Conservation (phyloP, 2,888 invertebrate genomes). For the Sycophila texana region DNA sequence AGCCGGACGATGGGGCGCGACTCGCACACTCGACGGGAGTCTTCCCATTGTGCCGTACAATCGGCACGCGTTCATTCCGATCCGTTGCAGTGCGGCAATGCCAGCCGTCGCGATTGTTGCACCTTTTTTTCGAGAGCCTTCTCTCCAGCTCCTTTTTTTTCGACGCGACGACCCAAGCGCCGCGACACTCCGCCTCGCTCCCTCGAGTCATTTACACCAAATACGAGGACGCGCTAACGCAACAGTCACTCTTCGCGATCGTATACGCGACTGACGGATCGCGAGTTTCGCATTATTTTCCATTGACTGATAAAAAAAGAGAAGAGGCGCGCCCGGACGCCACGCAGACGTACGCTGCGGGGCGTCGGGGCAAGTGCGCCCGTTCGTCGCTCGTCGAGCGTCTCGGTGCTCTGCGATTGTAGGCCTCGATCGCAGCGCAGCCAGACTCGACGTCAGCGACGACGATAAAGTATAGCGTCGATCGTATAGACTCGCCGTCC, state of each 20-base stretch:
- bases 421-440: constrained; percentile 74
- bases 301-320: too few species aligned
- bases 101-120: too few species aligned
- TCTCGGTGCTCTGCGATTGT: constrained; percentile 71
- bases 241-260: too few species aligned
- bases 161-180: not conserved
- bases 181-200: too few species aligned
- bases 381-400: constrained; percentile 63
- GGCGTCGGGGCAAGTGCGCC: constrained; percentile 17
- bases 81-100: too few species aligned
- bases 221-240: too few species aligned
- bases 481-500: too few species aligned
- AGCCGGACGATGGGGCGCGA: not conserved
- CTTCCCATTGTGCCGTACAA: not conserved
- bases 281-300: constrained; percentile 3
- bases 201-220: too few species aligned
- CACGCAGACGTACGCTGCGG: constrained; percentile 70
- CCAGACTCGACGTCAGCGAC: constrained; percentile 63
- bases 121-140: not conserved
- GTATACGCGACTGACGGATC: too few species aligned
- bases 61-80: too few species aligned
- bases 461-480: not conserved
- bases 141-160: not conserved
- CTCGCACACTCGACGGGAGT: constrained; percentile 4
- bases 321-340: constrained; percentile 34